A percentile compares a stretch with the other conserved stretches of the same genome.
Evolutionary conservation across 2,797 vertebrate genomes (phyloP).

Genomic region (Poecile montanus): DNA sequence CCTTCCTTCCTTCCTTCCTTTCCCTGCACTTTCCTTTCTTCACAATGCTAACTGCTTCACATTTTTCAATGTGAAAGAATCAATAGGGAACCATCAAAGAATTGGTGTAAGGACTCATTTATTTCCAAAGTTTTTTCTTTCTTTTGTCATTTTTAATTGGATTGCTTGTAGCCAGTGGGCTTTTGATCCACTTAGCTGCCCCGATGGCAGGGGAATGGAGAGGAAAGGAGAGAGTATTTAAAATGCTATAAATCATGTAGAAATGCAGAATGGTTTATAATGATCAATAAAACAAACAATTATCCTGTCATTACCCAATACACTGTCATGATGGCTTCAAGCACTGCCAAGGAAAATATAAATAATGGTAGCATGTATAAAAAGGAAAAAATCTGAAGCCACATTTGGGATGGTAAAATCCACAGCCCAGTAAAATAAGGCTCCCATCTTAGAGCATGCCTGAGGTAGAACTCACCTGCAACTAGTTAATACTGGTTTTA

Average conservation of each 20-base stretch:
- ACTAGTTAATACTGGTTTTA: background rate
- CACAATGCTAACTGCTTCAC: background rate
- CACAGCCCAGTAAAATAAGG: background rate
- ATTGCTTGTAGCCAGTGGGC: conserved; percentile 28
- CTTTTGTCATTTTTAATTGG: conserved; percentile 25
- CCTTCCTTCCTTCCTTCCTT: background rate
- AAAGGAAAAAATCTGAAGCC: background rate
- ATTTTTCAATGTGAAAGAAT: conserved; percentile 8
- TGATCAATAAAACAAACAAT: conserved; percentile 77
- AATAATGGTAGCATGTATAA: background rate
- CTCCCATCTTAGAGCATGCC: background rate
- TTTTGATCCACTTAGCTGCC: conserved; percentile 47
- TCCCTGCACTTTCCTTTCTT: background rate
- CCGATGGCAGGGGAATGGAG: background rate
- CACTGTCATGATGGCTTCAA: conserved; percentile 43
- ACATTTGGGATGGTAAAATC: background rate
- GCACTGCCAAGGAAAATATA: conserved; percentile 8
- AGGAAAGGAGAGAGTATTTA: conserved; percentile 48
- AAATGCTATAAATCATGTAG: conserved; percentile 60
- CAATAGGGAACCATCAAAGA: conserved; percentile 33
- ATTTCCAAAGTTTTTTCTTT: background rate
- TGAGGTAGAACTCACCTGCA: background rate
- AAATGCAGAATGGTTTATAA: conserved; percentile 60
- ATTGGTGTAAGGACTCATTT: conserved; percentile 16
- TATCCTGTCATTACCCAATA: conserved; percentile 70